Evolutionary conservation across 1,140 invertebrate genomes (phyloP).

Genomic region (Dendroctonus valens): DNA sequence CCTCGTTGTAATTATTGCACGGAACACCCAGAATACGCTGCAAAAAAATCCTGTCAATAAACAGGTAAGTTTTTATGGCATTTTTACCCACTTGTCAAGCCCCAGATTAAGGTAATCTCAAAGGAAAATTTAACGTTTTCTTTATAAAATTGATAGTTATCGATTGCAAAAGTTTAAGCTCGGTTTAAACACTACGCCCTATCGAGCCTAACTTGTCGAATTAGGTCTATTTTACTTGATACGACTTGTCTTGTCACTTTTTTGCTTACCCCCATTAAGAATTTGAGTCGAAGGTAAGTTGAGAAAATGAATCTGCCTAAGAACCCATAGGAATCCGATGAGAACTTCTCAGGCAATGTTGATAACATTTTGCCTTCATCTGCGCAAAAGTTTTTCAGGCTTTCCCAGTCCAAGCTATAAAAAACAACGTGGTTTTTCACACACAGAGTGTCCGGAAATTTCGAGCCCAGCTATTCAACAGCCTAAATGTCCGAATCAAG

Average conservation of each 20-base stretch:
- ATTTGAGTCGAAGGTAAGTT: constrained; percentile 42
- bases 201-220: no score
- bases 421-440: neutral
- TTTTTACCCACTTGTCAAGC: no score
- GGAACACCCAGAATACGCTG: constrained; percentile 28
- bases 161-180: no score
- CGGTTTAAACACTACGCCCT: no score
- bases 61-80: neutral
- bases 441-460: no score
- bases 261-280: constrained; percentile 25
- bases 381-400: constrained; percentile 39
- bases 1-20: constrained; percentile 51
- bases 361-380: constrained; percentile 36
- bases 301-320: constrained; percentile 53
- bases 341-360: constrained; percentile 50
- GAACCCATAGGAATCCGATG: constrained; percentile 60
- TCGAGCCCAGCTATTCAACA: neutral
- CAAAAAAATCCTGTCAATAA: constrained; percentile 17
- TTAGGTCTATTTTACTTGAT: no score
- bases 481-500: no score
- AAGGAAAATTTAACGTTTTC: no score
- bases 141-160: no score
- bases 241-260: no score
- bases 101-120: no score
- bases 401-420: constrained; percentile 26